These are phyloP conservation scores for Synanthedon formicaeformis DNA, from an alignment of 2,888 invertebrate species.

Conservation along the genomic window DNA sequence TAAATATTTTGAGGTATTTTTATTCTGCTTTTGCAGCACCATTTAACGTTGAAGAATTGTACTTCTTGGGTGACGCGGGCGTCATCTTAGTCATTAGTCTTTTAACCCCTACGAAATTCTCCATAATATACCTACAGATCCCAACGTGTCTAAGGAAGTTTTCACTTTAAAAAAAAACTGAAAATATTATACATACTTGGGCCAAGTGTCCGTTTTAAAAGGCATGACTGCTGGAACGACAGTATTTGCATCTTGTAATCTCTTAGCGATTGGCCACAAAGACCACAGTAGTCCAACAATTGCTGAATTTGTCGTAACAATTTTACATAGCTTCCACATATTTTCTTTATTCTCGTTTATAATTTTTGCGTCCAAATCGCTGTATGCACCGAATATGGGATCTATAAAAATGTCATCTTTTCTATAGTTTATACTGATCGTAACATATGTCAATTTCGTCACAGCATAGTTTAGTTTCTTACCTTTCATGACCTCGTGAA, in stretches of 20 bases:
- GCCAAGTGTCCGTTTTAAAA: background rate
- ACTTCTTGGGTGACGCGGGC: too few species aligned
- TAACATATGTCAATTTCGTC: too few species aligned
- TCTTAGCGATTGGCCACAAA: background rate
- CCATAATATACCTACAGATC: too few species aligned
- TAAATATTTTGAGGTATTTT: too few species aligned
- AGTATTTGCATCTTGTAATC: background rate
- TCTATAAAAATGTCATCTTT: background rate
- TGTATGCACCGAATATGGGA: background rate
- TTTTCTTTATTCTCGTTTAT: background rate
- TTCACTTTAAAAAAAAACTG: too few species aligned
- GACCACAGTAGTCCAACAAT: background rate
- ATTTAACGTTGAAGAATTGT: too few species aligned
- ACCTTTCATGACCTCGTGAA: background rate
- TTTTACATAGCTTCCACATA: background rate
- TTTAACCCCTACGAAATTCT: too few species aligned
- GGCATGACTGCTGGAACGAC: background rate
- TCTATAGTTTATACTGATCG: too few species aligned
- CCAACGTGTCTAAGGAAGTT: too few species aligned
- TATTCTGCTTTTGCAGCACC: too few species aligned
- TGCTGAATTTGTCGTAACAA: background rate
- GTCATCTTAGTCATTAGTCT: too few species aligned
- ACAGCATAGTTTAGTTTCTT: background rate
- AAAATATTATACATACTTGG: background rate
- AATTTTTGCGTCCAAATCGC: background rate